Evolutionary conservation across 2,888 invertebrate genomes (phyloP).

Genomic region (Meiosimyza platycephala): DNA sequence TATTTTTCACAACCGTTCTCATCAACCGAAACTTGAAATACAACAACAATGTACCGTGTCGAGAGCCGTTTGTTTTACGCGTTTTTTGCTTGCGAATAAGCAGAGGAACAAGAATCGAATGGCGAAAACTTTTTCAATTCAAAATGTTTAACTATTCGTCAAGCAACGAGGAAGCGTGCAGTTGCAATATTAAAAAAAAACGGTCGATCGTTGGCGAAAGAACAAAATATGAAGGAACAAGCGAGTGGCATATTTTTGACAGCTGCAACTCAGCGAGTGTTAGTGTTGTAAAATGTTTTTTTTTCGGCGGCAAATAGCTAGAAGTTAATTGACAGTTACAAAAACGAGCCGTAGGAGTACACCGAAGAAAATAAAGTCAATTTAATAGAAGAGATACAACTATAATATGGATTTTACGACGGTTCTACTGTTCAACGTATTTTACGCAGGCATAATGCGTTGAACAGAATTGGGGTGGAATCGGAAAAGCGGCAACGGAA

Average conservation of each 20-base stretch:
- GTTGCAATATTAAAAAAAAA: neutral
- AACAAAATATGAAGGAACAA: neutral
- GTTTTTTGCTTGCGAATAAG: constrained; percentile 24
- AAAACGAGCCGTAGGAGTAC: neutral
- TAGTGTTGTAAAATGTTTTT: neutral
- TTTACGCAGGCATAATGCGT: too few relatives aligned
- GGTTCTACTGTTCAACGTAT: too few relatives aligned
- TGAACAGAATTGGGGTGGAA: too few relatives aligned
- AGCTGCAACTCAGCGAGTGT: neutral
- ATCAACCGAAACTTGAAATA: constrained; percentile 13
- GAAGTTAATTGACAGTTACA: neutral
- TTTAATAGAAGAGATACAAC: neutral
- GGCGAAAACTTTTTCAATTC: neutral
- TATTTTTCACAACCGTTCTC: constrained; percentile 32
- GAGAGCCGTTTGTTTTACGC: constrained; percentile 6
- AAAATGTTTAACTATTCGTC: too few relatives aligned
- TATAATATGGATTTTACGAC: neutral
- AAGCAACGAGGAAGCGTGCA: too few relatives aligned
- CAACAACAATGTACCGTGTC: neutral
- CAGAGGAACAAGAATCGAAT: constrained; percentile 34
- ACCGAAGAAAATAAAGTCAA: neutral
- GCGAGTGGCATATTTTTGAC: neutral
- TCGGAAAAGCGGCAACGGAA: too few relatives aligned
- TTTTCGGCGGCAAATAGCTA: neutral
- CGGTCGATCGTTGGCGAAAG: neutral